Percentiles rank a stretch among this genome's conserved stretches.
phyloP scores from a whole-genome alignment of 1,140 invertebrate species.

The Homalodisca vitripennis region DNA sequence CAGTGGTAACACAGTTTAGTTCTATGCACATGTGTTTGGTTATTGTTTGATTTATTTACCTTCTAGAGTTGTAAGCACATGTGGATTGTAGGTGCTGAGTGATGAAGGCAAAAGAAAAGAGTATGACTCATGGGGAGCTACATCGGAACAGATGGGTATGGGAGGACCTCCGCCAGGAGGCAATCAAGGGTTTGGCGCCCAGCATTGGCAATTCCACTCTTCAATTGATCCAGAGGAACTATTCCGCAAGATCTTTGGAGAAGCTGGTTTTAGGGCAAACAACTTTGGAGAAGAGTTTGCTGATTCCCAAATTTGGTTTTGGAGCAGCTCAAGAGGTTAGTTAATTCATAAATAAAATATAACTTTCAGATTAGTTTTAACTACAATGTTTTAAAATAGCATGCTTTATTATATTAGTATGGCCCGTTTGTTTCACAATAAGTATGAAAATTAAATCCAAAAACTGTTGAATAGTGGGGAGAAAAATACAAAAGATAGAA shows the following conservation, averaged over 20 bases:
- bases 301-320: constrained; percentile 85
- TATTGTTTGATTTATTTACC: no score
- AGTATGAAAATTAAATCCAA: no score
- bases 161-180: constrained; percentile 48
- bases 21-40: no score
- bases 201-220: constrained; percentile 81
- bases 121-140: constrained; percentile 92
- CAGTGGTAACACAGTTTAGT: no score
- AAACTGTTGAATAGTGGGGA: no score
- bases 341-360: no score
- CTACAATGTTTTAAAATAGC: no score
- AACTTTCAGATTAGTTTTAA: no score
- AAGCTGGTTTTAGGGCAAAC: constrained; percentile 62
- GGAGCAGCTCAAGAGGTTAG: constrained; percentile 85
- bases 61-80: no score
- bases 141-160: constrained; percentile 80
- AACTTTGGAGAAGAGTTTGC: constrained; percentile 73
- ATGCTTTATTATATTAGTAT: no score
- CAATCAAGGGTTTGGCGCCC: constrained; percentile 57
- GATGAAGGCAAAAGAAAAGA: constrained; percentile 90
- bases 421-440: no score
- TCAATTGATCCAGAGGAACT: constrained; percentile 94
- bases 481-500: no score
- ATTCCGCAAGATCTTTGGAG: constrained; percentile 88
- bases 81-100: constrained; percentile 87